These are phyloP conservation scores for Papilio glaucus DNA, from an alignment of 1,140 invertebrate species.

Conservation along the genomic window DNA sequence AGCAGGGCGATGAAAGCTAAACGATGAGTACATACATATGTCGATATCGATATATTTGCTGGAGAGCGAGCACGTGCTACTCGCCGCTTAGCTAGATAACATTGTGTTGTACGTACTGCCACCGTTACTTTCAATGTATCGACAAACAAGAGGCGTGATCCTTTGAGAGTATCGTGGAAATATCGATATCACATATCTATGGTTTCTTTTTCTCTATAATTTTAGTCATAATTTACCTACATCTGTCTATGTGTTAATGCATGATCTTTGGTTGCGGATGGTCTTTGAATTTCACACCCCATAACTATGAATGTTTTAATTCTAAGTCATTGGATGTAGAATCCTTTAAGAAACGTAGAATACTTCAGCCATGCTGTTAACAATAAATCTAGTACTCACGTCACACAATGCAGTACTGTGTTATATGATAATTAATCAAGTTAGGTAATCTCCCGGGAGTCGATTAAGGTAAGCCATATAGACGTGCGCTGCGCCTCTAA, in stretches of 20 bases:
- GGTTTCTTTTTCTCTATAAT: too few relatives aligned
- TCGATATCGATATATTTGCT: background rate
- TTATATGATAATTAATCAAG: background rate
- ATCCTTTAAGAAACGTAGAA: too few relatives aligned
- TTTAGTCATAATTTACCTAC: too few relatives aligned
- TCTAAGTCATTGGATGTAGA: too few relatives aligned
- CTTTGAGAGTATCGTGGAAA: background rate
- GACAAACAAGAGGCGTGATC: background rate
- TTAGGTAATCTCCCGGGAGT: background rate
- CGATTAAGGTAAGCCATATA: conserved; percentile 9
- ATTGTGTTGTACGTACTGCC: background rate
- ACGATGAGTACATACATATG: background rate
- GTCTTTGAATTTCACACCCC: too few relatives aligned
- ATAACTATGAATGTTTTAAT: too few relatives aligned
- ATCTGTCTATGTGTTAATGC: too few relatives aligned
- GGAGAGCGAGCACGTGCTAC: background rate
- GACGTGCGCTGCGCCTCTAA: background rate
- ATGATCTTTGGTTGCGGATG: too few relatives aligned
- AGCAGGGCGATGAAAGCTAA: background rate
- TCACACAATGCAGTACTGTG: background rate
- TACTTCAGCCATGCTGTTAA: too few relatives aligned
- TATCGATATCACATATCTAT: background rate
- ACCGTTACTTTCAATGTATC: background rate
- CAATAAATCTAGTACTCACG: too few relatives aligned
- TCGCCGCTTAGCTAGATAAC: background rate